phyloP scores from a whole-genome alignment of 2,113 vertebrate species.

The Silurus meridionalis region DNA sequence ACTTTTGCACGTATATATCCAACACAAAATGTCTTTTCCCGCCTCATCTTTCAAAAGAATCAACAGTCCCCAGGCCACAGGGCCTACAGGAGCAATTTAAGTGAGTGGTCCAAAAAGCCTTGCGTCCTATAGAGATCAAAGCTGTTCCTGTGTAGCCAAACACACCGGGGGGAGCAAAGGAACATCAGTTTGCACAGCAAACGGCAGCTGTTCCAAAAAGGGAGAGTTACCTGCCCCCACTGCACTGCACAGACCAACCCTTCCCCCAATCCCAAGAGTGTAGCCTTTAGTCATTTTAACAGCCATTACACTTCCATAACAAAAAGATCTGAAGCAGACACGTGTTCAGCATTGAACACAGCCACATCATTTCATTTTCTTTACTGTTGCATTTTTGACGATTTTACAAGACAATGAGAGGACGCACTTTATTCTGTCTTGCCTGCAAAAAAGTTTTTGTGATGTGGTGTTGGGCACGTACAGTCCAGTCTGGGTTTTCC shows the following conservation, averaged over 20 bases:
- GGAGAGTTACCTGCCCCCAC: conserved; percentile 49
- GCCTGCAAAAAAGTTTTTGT: not conserved
- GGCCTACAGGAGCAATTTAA: conserved; percentile 50
- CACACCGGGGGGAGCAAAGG: conserved; percentile 32
- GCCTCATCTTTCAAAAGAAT: conserved; percentile 36
- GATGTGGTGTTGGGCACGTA: not conserved
- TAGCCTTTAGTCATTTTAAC: conserved; percentile 20
- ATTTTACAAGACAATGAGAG: not conserved
- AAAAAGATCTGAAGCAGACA: conserved; percentile 21
- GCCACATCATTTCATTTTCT: not conserved
- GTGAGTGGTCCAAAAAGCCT: conserved; percentile 41
- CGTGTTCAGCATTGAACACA: conserved; percentile 20
- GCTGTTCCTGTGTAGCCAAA: conserved; percentile 42
- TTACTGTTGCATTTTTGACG: not conserved
- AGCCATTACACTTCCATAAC: conserved; percentile 33
- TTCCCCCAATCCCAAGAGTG: conserved; percentile 24
- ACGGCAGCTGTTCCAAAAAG: conserved; percentile 51
- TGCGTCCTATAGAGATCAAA: conserved; percentile 51
- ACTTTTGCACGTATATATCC: conserved; percentile 43
- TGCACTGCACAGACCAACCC: not conserved
- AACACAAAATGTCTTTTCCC: conserved; percentile 49
- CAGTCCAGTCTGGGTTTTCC: not conserved
- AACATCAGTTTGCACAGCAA: conserved; percentile 53
- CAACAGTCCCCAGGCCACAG: conserved; percentile 44
- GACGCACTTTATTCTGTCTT: not conserved